Evolutionary conservation across 2,888 invertebrate species (phyloP), one percentile per base, ranked within the genome.

Genomic region (Scelioninae gen. 1): DNA sequence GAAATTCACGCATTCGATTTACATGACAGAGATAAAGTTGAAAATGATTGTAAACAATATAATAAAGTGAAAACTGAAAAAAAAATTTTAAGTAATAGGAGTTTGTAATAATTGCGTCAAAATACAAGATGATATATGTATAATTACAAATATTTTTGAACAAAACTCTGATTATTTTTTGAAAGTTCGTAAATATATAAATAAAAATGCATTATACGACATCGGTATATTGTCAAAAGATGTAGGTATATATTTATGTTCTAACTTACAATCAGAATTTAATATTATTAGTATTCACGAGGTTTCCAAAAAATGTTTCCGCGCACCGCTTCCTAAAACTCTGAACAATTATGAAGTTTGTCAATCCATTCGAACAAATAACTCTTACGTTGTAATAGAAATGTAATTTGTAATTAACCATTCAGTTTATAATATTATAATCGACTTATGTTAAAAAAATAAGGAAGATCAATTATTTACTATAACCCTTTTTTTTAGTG

Each of bases 171-270:
- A 1, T 10, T 58, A 34, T 49, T 40, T 9, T 11, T 71, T 71
- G 23, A 16, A 58, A 45, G 23, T 58, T 8, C 29, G 9, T 15
- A 71, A 49, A 34, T 71, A 49, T 38, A 10, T 5, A 29, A 23
- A 49, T 16, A 71, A 58, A 49, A 10, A 23, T 15, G 34, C 45
- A 34, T 49, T 71, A 31, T 71, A 58, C 38, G 32, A 71, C 15
- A 38, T 71, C 7, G 69, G 69, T 0, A 34, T 71, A 29, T 34
- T 34, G 13, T 71, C 69, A 3, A 13, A 11, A n/a, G 58, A 71
- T 15, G 9, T 71, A 16, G 69, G 69, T 3, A n/a, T 71, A 11
- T 49, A 32, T 71, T 45, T 58, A 10, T 58, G 69, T 38, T 16
- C 13, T 11, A 16, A 47, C 32, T 38, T 71, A 43, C 34, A 15